A percentile compares a stretch with the other conserved stretches of the same genome.
Conservation (phyloP, 2,797 vertebrate genomes). For the Urosaurus nigricauda region DNA sequence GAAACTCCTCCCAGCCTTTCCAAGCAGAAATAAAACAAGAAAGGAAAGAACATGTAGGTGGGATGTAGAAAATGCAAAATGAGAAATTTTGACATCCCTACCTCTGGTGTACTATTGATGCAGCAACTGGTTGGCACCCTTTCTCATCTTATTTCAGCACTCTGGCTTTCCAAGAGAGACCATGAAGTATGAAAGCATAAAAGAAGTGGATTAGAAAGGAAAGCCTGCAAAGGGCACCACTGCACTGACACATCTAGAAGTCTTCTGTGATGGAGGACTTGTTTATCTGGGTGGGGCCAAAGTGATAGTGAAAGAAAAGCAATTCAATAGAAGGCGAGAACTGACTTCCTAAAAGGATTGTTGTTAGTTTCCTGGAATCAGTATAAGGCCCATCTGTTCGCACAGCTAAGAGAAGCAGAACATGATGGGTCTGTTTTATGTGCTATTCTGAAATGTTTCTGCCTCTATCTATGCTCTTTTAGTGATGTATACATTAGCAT, state of each 20-base stretch:
- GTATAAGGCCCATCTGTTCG: background rate
- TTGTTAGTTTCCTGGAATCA: slow-evolving; percentile 11
- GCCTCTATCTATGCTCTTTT: background rate
- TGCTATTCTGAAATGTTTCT: slow-evolving; percentile 16
- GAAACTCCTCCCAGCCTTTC: too few relatives aligned
- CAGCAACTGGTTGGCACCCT: background rate
- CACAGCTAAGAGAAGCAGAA: background rate
- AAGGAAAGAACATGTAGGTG: too few relatives aligned
- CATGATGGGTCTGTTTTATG: background rate
- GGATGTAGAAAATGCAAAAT: too few relatives aligned
- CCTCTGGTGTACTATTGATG: background rate
- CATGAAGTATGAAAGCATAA: background rate
- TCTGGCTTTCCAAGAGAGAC: background rate
- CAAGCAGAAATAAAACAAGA: too few relatives aligned
- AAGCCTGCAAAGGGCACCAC: background rate
- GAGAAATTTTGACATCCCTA: too few relatives aligned
- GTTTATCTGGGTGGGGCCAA: background rate
- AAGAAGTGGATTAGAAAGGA: background rate
- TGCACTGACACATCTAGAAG: background rate
- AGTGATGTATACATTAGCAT: background rate
- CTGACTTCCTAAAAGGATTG: background rate
- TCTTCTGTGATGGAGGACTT: background rate
- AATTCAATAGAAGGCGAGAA: slow-evolving; percentile 3
- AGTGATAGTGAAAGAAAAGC: background rate
- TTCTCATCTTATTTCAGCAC: background rate